Evolutionary conservation across 2,113 vertebrate species (phyloP).

Genomic region (Clarias gariepinus): DNA sequence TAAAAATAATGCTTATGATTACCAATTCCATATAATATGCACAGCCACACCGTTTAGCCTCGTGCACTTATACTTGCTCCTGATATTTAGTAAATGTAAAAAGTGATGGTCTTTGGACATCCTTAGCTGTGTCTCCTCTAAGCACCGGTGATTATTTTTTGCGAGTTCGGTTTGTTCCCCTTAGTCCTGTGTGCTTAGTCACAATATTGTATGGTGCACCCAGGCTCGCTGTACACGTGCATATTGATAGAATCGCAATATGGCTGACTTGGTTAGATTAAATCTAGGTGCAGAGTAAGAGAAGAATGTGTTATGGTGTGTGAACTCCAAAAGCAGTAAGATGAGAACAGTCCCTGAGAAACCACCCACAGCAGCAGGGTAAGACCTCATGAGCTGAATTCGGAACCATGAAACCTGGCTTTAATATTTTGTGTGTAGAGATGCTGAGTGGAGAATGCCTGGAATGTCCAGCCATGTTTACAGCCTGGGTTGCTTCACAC

Average conservation of each 20-base stretch:
- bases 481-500: constrained; percentile 76
- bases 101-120: background rate
- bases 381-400: constrained; percentile 21
- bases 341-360: constrained; percentile 18
- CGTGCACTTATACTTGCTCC: background rate
- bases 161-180: no score
- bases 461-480: constrained; percentile 80
- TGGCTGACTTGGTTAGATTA: constrained; percentile 7
- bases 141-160: background rate
- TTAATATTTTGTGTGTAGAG: constrained; percentile 70
- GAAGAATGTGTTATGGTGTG: constrained; percentile 18
- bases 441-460: constrained; percentile 76
- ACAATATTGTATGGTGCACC: background rate
- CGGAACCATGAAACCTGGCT: constrained; percentile 67
- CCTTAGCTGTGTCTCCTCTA: background rate
- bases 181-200: background rate
- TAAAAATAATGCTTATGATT: constrained; percentile 2
- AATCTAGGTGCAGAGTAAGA: background rate
- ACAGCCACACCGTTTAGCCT: background rate
- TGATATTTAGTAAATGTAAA: background rate
- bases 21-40: background rate
- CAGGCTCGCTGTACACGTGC: background rate
- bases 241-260: background rate
- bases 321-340: constrained; percentile 41
- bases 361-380: background rate